Evolutionary conservation across 2,113 vertebrate species (phyloP), one percentile per base, ranked within the genome.

Genomic region (Oncorhynchus clarkii): DNA sequence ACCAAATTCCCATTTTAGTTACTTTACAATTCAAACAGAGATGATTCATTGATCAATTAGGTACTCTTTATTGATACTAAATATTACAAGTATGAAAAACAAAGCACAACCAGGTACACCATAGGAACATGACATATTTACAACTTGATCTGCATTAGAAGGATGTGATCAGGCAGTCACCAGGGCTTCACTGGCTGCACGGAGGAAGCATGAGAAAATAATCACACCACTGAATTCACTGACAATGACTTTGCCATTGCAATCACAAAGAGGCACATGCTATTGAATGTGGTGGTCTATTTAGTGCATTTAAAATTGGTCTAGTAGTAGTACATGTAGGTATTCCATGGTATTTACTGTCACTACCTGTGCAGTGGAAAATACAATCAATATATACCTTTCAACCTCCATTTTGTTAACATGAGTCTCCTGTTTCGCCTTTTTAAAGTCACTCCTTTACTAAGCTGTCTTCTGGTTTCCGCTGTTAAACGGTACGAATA

Each of bases 381-480:
- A 62, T 24, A 12, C 8, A 62, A 4, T 20, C 12, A 4, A 4
- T 65, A 65, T 6, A 67, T 16, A 29, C 29, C 66, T 29, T 83
- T 82, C 4, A 0, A 82, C 71, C 20, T 87, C 79, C 70, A 78
- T 75, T 1, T 20, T 11, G 18, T 39, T 68, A 31, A 68, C 67
- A 8, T 71, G 13, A 5, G 8, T 59, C 0, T 73, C 85, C 69
- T 86, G 87, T 87, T 89, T 92, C 76, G 78, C 26, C 82, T 89
- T 92, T 83, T 92, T 92, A 0, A 71, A 45, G 3, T 3, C 22
- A 0, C 26, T 88, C 88, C 74, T 90, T 90, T 70, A 84, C 84
- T 1, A 89, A 90, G 85, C 90, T 92, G 67, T 90, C 89, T 57
- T 92, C 90, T 51, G 85, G 89, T 80, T 91, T 91, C 81, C 91